A percentile compares a stretch with the other conserved stretches of the same genome.
Evolutionary conservation across 1,140 invertebrate genomes (phyloP).

Genomic region (Nephila pilipes): DNA sequence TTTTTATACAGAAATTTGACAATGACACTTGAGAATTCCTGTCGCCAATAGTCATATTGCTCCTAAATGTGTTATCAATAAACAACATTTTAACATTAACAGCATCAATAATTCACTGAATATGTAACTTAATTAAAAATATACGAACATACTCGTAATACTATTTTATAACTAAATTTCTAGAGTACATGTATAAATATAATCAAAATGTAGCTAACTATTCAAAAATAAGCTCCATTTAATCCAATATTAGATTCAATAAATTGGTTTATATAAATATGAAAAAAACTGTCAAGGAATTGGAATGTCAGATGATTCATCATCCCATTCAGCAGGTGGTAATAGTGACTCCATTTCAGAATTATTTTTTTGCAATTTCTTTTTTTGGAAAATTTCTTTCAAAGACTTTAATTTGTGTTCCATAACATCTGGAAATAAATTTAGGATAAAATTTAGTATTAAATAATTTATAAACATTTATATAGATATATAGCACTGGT

Average conservation of each 20-base stretch:
- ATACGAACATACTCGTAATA: too few species aligned
- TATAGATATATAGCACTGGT: too few species aligned
- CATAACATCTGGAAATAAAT: conserved; percentile 47
- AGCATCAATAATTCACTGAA: too few species aligned
- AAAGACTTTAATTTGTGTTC: conserved; percentile 44
- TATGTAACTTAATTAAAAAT: too few species aligned
- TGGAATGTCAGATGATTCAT: conserved; percentile 28
- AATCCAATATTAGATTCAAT: neutral
- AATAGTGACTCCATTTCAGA: conserved; percentile 26
- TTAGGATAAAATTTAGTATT: neutral
- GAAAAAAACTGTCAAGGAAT: neutral
- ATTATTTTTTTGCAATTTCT: neutral
- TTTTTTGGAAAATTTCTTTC: conserved; percentile 34
- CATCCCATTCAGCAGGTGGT: conserved; percentile 24
- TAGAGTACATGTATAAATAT: neutral
- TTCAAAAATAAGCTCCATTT: conserved; percentile 24
- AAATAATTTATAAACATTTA: neutral
- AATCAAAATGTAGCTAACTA: neutral
- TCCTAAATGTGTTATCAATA: too few species aligned
- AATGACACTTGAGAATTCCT: too few species aligned
- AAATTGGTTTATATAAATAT: neutral
- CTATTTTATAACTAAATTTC: neutral
- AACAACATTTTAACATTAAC: too few species aligned
- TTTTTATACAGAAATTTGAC: too few species aligned
- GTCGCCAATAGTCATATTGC: too few species aligned